phyloP scores from a whole-genome alignment of 2,797 vertebrate genomes.

The Phylloscopus collybita region DNA sequence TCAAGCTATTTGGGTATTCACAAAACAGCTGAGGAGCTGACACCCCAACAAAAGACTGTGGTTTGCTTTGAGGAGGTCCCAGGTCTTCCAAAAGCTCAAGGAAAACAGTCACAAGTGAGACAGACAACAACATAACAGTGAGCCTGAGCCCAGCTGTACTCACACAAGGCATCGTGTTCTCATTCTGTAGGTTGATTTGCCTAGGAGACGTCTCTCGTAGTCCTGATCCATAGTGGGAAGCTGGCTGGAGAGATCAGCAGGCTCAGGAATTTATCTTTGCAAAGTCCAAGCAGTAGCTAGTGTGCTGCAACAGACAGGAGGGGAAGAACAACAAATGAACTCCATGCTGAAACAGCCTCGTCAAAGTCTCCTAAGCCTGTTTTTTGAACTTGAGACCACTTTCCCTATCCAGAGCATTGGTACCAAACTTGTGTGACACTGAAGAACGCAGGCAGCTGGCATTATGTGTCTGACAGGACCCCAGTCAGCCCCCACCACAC shows the following conservation, averaged over 20 bases:
- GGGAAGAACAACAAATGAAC: background rate
- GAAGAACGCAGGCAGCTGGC: background rate
- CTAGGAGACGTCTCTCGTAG: constrained; percentile 91
- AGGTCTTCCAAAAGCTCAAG: background rate
- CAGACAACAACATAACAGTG: background rate
- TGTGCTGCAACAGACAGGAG: background rate
- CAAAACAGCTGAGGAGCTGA: background rate
- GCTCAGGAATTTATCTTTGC: background rate
- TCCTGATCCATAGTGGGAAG: constrained; percentile 91
- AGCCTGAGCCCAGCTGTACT: constrained; percentile 64
- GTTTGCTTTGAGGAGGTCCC: background rate
- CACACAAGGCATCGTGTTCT: constrained; percentile 91
- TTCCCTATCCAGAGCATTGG: background rate
- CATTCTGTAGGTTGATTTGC: constrained; percentile 95
- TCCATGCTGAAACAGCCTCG: background rate
- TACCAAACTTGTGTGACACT: background rate
- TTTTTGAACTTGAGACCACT: background rate
- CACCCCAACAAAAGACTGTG: background rate
- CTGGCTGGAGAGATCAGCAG: background rate
- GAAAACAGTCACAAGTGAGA: background rate
- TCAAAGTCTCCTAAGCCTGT: background rate
- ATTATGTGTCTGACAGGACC: background rate
- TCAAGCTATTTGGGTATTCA: background rate
- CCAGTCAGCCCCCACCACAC: background rate
- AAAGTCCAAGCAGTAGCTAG: background rate